Evolutionary conservation across 2,797 vertebrate species (phyloP).

Genomic region (Podargus strigoides): DNA sequence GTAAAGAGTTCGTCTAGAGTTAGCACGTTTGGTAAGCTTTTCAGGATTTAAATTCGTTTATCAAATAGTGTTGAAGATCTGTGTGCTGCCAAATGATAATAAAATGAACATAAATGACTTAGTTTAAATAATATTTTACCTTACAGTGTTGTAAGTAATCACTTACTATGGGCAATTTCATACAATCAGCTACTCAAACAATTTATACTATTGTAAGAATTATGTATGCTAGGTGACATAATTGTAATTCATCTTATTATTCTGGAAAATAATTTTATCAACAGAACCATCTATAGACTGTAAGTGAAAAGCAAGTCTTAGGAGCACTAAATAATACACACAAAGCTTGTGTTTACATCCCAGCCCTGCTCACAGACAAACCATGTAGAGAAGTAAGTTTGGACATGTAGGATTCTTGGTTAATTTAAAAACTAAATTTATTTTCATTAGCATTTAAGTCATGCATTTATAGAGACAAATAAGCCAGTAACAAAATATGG

Average conservation of each 20-base stretch:
- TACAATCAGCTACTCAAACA: background rate
- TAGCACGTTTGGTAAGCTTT: background rate
- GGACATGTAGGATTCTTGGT: background rate
- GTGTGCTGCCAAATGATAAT: background rate
- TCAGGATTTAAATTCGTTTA: background rate
- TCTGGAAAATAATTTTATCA: background rate
- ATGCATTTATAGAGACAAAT: background rate
- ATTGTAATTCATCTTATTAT: background rate
- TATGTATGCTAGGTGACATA: background rate
- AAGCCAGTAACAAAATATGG: background rate
- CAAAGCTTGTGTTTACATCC: background rate
- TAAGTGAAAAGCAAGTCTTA: background rate
- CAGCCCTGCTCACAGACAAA: background rate
- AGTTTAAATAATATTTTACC: background rate
- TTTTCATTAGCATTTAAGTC: background rate
- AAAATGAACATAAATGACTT: background rate
- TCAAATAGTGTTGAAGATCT: background rate
- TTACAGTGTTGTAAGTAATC: background rate
- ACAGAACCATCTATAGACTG: background rate
- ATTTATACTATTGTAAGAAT: background rate
- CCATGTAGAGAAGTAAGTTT: background rate
- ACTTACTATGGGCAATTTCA: background rate
- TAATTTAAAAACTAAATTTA: background rate
- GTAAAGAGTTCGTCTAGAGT: background rate
- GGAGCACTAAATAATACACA: background rate